Evolutionary conservation across 2,797 vertebrate genomes (phyloP), one percentile per base, ranked within the genome.

Genomic region (Menidia menidia): DNA sequence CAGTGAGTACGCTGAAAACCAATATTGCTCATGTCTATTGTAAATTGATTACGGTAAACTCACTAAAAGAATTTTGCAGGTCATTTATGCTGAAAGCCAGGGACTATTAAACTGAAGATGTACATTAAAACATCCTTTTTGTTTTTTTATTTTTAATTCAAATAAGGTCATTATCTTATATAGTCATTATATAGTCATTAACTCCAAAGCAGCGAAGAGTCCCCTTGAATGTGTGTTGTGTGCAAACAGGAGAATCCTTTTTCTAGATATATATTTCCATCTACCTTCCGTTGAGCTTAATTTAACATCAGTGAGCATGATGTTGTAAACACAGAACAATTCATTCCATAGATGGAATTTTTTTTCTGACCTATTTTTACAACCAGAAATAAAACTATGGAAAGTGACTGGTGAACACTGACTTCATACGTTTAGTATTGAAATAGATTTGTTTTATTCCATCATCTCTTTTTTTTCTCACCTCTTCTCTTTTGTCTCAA

Each of bases 401-500:
- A 44, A 33, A 13, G 19, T 61, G 8, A 12, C 31, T 11, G 18
- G 31, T 44, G 8, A 61, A 13, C 43, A 31, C 5, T 25, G 4
- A 68, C 30, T 33, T 19, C 13, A 33, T 44, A 33, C 45, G 13
- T 33, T 53, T 14, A 11, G 30, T 55, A 16, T 4, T 44, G 18
- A 32, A 44, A 54, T n/a, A 0, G 31, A 55, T 60, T 54, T 45
- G 30, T 53, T 60, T 47, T 8, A 16, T 13, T 35, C 41, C 16
- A 15, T 62, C 3, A 52, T 19, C 12, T 16, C 0, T 19, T 48
- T 39, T 30, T 61, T 64, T 2, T 58, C 0, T 44, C 0, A 42
- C 14, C 53, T 43, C 43, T 53, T 6, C 3, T 44, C 41, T 16
- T 52, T 55, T 69, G 31, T 75, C 48, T 60, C 4, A 63, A 4